Percentiles rank a stretch among this genome's conserved stretches.
Conservation (phyloP, 1,140 invertebrate species). For the Scaptomyza pallida region DNA sequence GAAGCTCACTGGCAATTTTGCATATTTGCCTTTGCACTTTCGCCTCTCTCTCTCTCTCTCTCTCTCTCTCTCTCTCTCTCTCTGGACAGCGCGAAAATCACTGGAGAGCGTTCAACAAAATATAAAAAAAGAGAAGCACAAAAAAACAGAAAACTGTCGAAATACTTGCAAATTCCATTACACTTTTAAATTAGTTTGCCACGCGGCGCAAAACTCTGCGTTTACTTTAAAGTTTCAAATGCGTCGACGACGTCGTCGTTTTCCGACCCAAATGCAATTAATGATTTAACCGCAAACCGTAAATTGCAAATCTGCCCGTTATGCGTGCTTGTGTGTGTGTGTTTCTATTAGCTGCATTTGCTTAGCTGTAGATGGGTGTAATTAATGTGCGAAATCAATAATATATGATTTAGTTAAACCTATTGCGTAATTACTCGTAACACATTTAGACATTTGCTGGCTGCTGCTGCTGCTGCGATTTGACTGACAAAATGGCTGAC, state of each 20-base stretch:
- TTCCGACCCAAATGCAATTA: conserved; percentile 57
- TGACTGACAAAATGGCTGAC: conserved; percentile 32
- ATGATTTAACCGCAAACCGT: conserved; percentile 48
- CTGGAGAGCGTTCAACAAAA: conserved; percentile 19
- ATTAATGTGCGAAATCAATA: conserved; percentile 57
- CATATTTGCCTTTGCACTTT: conserved; percentile 51
- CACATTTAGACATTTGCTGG: not conserved
- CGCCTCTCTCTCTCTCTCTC: not conserved
- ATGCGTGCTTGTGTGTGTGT: conserved; percentile 13
- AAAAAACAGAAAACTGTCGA: conserved; percentile 46
- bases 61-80: not conserved
- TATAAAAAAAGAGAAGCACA: conserved; percentile 27
- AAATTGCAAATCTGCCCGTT: conserved; percentile 25
- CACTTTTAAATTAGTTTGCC: conserved; percentile 77
- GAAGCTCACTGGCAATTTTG: conserved; percentile 56
- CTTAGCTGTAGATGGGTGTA: conserved; percentile 15
- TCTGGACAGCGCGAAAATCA: conserved; percentile 16
- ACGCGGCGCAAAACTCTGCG: conserved; percentile 23
- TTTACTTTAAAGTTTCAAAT: conserved; percentile 41
- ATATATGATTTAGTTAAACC: conserved; percentile 44
- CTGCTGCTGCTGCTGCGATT: conserved; percentile 29
- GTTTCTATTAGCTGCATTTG: conserved; percentile 28
- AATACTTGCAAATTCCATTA: conserved; percentile 66
- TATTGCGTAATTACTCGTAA: conserved; percentile 42
- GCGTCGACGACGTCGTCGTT: too few species aligned